A percentile compares a stretch with the other conserved stretches of the same genome.
Conservation (phyloP, 2,113 vertebrate species). For the Paramormyrops kingsleyae region DNA sequence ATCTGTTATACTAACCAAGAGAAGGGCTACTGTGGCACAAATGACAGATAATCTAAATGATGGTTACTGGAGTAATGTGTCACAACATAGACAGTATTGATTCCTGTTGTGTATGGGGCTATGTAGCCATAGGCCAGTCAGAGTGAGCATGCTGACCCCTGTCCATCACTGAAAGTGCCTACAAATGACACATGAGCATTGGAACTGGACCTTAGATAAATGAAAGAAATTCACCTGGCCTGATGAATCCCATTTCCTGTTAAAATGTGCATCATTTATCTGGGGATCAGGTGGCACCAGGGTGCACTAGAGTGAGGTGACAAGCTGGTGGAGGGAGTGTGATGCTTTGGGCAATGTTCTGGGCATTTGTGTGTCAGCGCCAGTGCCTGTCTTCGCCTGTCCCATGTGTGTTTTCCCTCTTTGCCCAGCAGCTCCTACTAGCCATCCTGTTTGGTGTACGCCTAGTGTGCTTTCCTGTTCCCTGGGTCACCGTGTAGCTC, state of each 20-base stretch:
- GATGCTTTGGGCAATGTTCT: neutral
- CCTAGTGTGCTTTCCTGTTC: neutral
- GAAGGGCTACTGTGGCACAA: neutral
- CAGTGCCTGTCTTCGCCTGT: neutral
- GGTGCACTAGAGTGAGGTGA: neutral
- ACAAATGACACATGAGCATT: neutral
- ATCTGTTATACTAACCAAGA: neutral
- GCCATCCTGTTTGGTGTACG: no score
- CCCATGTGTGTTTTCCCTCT: neutral
- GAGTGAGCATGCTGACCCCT: neutral
- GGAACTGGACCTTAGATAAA: neutral
- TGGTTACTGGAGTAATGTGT: neutral
- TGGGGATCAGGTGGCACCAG: neutral
- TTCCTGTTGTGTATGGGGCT: neutral
- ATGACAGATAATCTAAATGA: neutral
- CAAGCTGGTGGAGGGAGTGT: neutral
- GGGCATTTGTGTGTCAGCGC: neutral
- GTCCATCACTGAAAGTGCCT: neutral
- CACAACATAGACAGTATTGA: neutral
- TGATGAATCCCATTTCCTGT: neutral
- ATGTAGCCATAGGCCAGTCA: neutral
- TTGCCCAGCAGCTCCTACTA: no score
- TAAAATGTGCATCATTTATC: neutral
- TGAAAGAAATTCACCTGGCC: neutral
- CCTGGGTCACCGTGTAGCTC: no score